Evolutionary conservation across 2,797 vertebrate genomes (phyloP).

Genomic region (Aulostomus chinensis): DNA sequence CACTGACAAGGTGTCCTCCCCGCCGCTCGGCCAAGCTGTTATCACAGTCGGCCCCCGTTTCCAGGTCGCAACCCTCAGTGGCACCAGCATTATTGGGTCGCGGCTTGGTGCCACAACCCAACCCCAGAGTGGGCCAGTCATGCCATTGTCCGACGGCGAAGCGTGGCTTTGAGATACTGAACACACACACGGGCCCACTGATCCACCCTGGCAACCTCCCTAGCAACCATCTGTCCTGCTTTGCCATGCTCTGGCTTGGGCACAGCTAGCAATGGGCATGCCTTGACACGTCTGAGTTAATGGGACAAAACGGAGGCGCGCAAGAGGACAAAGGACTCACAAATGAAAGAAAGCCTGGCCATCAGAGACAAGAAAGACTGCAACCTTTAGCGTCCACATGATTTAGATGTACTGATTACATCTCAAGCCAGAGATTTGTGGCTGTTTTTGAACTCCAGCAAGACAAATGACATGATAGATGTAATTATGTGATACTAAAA

Average conservation of each 20-base stretch:
- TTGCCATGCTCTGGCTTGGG: slow-evolving; percentile 71
- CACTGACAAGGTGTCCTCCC: slow-evolving; percentile 74
- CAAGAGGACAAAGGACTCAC: slow-evolving; percentile 67
- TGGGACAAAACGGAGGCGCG: slow-evolving; percentile 73
- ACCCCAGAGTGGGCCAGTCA: slow-evolving; percentile 55
- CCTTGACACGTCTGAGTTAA: slow-evolving; percentile 77
- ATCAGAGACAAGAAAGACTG: slow-evolving; percentile 39
- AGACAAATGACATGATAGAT: too few species aligned
- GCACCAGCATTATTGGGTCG: slow-evolving; percentile 84
- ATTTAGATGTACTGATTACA: too few species aligned
- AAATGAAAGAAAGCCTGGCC: slow-evolving; percentile 54
- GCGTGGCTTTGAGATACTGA: slow-evolving; percentile 69
- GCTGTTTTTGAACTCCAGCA: too few species aligned
- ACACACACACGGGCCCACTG: slow-evolving; percentile 52
- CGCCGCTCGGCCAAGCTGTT: slow-evolving; percentile 82
- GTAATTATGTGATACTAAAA: too few species aligned
- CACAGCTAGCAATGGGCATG: slow-evolving; percentile 71
- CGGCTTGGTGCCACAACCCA: slow-evolving; percentile 79
- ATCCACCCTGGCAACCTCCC: slow-evolving; percentile 80
- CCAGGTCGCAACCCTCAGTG: slow-evolving; percentile 85
- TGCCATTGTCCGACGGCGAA: slow-evolving; percentile 76
- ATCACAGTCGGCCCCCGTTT: slow-evolving; percentile 77
- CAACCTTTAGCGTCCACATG: too few species aligned
- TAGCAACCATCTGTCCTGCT: slow-evolving; percentile 82
- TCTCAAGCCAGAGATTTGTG: too few species aligned